Evolutionary conservation across 1,140 invertebrate genomes (phyloP), one percentile per base, ranked within the genome.

Genomic region (Harlomillsia oculata): DNA sequence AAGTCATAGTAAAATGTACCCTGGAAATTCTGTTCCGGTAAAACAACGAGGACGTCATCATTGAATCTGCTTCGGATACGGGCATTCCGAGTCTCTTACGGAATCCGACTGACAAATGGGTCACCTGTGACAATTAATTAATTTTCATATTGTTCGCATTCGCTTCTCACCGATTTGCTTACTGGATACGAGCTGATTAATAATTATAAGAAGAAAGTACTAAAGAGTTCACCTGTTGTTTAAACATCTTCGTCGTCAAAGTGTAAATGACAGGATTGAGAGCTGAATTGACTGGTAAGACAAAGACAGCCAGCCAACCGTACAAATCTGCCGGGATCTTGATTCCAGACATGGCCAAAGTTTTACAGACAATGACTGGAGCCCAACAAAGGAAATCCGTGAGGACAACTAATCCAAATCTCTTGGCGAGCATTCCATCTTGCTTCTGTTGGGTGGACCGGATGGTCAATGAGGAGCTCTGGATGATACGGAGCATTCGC

Each of bases 201-300:
- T 5, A 9, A 41, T 20, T 20, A 41, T 16, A 9, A 34, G 6
- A 20, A 29, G 2, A 56, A 21, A 29, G 32, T 16, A 28, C 6
- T 20, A 39, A 37, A n/a, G 14, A 20, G 20, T 11, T 49, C 58
- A 77, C 67, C 64, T 77, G 76, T 66, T 76, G 75, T 63, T 76
- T 76, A 26, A 77, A 77, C 0, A 75, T 66, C 13, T 74, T 77
- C 11, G 80, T 81, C 1, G 81, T 81, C 30, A 84, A 70, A 0
- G 82, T 84, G 67, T 84, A 84, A 6, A 84, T 71, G 14, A 84
- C 71, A 0, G 82, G 82, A 70, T 84, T 84, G 6, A 84, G 67
- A 5, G 82, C 82, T 0, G 80, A 80, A 69, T 84, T 84, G 8
- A 84, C 78, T 0, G 82, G 82, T 28, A 84, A 66, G 18, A 84